A percentile compares a stretch with the other conserved stretches of the same genome.
Evolutionary conservation across 2,888 invertebrate genomes (phyloP).

Genomic region (Octodonta nipae): DNA sequence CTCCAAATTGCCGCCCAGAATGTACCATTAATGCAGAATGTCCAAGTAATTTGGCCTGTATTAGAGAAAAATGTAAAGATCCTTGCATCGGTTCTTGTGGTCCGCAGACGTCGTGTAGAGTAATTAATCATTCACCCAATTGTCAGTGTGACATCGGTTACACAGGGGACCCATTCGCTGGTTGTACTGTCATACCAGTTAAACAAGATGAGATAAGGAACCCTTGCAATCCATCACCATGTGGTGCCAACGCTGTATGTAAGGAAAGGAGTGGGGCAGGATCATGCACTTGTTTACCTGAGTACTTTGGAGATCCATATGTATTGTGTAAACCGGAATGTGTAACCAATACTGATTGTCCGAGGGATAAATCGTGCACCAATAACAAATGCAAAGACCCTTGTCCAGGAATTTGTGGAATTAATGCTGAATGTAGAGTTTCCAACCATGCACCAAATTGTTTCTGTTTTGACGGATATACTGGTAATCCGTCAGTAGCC

Average conservation of each 20-base stretch:
- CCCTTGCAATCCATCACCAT: constrained; percentile 77
- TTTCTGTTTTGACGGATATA: constrained; percentile 61
- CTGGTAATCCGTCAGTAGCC: constrained; percentile 55
- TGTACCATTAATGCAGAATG: constrained; percentile 77
- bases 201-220: constrained; percentile 49
- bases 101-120: constrained; percentile 59
- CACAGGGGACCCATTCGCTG: constrained; percentile 74
- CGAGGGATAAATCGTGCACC: constrained; percentile 61
- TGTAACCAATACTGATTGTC: constrained; percentile 69
- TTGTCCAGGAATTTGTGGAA: constrained; percentile 69
- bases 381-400: constrained; percentile 78
- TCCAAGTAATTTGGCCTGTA: constrained; percentile 68
- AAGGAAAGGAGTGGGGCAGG: constrained; percentile 71
- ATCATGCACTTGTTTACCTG: constrained; percentile 67
- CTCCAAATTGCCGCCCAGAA: constrained; percentile 77
- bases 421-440: constrained; percentile 66
- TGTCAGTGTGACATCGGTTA: constrained; percentile 70
- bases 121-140: constrained; percentile 70
- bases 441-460: constrained; percentile 74
- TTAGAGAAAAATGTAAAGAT: constrained; percentile 66
- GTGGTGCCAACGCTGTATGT: constrained; percentile 74
- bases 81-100: constrained; percentile 82
- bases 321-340: constrained; percentile 76
- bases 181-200: constrained; percentile 38
- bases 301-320: constrained; percentile 79